Base-by-base conservation (phyloP, 2,797 vertebrate species). In the Melanotaenia pygmaea region DNA sequence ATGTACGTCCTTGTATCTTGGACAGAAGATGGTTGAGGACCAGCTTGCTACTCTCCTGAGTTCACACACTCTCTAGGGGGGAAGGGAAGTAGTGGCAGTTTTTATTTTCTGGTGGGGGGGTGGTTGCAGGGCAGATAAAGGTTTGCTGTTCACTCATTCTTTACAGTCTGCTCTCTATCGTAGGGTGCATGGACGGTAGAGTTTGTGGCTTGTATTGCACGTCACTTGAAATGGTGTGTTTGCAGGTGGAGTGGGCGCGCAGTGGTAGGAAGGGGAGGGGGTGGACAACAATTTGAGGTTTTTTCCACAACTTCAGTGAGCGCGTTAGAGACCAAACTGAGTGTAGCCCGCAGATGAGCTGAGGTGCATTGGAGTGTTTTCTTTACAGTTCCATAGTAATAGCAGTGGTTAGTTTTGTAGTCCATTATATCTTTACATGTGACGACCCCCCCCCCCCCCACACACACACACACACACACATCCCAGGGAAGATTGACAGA, bases 191-290 rank as follows among this genome's bases (percentile, higher is more conserved):
- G 93, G 93, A 95, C 92, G 92, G 92, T 90, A 87, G 86, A 93
- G 91, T 94, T 93, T 93, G 92, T 92, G 93, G 91, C 90, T 86
- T 86, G 91, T 94, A 95, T 94, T 95, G 94, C 94, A 95, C 93
- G 79, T 94, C 87, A 79, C 84, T 91, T 92, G 83, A 94, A 93
- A 89, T 85, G 82, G 70, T 90, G 83, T 78, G 74, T 83, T 86
- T 86, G 75, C 72, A 67, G 75, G 71, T 71, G 78, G 79, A 85
- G 79, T 54, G 35, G 66, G 67, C 28, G 56, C 4, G 1, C 6
- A 61, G 66, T 30, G 30, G 40, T 4, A 30, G 32, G 67, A 28
- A 40, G 56, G 4, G 50, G 54, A 26, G 67, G 35, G 54, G 50
- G 3, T 54, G 58, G 51, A 70, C 20, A 50, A 66, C 64, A 20